Evolutionary conservation across 1,140 invertebrate genomes (phyloP).

Genomic region (Drosophila arizonae): DNA sequence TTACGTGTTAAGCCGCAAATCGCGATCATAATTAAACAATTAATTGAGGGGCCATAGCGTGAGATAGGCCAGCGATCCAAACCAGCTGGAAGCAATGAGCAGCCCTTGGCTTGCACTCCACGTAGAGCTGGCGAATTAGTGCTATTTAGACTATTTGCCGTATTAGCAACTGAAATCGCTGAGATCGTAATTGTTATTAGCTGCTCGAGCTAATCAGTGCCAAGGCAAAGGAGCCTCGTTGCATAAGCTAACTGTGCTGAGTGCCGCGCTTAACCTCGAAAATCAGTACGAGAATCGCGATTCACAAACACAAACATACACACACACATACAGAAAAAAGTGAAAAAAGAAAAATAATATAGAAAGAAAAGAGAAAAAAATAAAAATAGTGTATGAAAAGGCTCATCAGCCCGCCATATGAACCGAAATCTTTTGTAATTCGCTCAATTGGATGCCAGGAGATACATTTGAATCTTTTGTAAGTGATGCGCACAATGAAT

Average conservation of each 20-base stretch:
- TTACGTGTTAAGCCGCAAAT: conserved; percentile 38
- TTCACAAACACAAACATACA: background rate
- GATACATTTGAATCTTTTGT: conserved; percentile 65
- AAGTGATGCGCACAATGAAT: conserved; percentile 46
- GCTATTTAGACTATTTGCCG: background rate
- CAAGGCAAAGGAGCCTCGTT: conserved; percentile 31
- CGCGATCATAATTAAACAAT: conserved; percentile 38
- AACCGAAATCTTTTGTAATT: conserved; percentile 78
- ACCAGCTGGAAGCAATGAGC: background rate
- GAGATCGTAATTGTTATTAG: background rate
- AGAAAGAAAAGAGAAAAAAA: conserved; percentile 20
- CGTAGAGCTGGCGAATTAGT: background rate
- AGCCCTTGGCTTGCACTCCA: background rate
- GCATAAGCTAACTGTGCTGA: conserved; percentile 23
- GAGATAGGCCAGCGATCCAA: conserved; percentile 46
- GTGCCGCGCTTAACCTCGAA: conserved; percentile 47
- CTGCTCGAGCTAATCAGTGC: background rate
- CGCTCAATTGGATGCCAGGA: conserved; percentile 73
- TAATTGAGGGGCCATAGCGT: conserved; percentile 41
- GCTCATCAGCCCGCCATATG: conserved; percentile 55
- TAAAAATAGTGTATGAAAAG: conserved; percentile 53
- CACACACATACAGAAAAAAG: conserved; percentile 18
- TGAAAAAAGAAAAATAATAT: conserved; percentile 16
- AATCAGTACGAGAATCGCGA: conserved; percentile 10
- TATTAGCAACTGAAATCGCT: background rate